Percentiles rank a stretch among this genome's conserved stretches.
phyloP scores from a whole-genome alignment of 2,888 invertebrate species.

The Uloborus plumipes region DNA sequence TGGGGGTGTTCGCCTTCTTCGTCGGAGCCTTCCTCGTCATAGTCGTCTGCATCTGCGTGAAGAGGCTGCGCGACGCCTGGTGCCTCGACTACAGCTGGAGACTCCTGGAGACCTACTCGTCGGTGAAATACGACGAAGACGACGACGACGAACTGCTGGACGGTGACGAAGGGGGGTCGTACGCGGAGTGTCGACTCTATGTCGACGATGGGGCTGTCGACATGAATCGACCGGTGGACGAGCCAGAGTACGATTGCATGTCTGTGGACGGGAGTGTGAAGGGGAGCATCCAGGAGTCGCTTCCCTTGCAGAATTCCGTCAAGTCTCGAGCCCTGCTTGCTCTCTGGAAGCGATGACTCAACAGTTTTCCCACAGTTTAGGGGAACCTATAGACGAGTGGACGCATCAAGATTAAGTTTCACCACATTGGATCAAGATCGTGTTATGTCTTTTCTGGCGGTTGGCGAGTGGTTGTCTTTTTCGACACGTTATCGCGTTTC shows the following conservation, averaged over 20 bases:
- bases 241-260: constrained; percentile 26
- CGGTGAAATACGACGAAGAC: constrained; percentile 11
- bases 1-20: not conserved
- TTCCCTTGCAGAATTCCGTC: no score
- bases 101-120: not conserved
- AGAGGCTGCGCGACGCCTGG: not conserved
- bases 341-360: no score
- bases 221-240: not conserved
- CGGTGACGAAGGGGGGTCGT: not conserved
- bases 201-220: constrained; percentile 11
- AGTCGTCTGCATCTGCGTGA: not conserved
- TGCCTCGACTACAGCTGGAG: not conserved
- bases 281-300: not conserved
- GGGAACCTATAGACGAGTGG: no score
- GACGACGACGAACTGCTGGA: constrained; percentile 15
- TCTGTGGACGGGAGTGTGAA: constrained; percentile 3
- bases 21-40: not conserved
- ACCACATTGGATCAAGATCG: no score
- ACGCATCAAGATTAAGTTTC: no score
- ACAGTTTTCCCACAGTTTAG: no score
- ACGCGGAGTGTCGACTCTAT: constrained; percentile 10
- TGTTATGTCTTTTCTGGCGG: no score
- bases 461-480: no score
- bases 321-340: no score
- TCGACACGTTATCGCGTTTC: no score